Evolutionary conservation across 2,888 invertebrate genomes (phyloP).

Genomic region (Polydesmus complanatus): DNA sequence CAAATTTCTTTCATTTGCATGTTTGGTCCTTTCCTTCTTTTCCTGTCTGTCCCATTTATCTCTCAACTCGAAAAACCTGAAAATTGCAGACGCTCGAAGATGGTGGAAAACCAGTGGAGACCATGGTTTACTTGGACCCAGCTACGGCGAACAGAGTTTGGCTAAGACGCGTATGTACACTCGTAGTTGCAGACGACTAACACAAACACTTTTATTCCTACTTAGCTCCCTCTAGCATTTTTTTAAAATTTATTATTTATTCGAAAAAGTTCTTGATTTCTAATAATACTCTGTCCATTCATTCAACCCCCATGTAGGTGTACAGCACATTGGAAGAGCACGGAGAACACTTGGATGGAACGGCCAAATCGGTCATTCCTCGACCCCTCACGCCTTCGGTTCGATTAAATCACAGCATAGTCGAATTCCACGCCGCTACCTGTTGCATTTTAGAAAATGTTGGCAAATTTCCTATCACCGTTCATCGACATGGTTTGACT

Average conservation of each 20-base stretch:
- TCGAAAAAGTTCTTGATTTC: too few relatives aligned
- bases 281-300: too few relatives aligned
- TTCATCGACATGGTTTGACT: slow-evolving; percentile 38
- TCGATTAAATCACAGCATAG: slow-evolving; percentile 32
- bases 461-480: slow-evolving; percentile 33
- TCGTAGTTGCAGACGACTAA: too few relatives aligned
- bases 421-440: slow-evolving; percentile 42
- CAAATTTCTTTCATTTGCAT: not conserved
- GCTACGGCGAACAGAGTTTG: slow-evolving; percentile 10
- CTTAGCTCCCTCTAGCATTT: too few relatives aligned
- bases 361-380: not conserved
- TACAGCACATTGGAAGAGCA: slow-evolving; percentile 34
- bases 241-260: too few relatives aligned
- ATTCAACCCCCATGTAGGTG: slow-evolving; percentile 28
- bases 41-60: not conserved
- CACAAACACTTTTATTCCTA: too few relatives aligned
- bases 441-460: slow-evolving; percentile 42
- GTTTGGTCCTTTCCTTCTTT: not conserved
- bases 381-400: slow-evolving; percentile 17
- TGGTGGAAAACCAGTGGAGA: not conserved
- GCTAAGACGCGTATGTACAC: slow-evolving; percentile 15
- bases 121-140: slow-evolving; percentile 7
- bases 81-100: not conserved
- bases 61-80: too few relatives aligned
- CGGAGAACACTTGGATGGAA: slow-evolving; percentile 23